Evolutionary conservation across 2,888 invertebrate species (phyloP), one percentile per base, ranked within the genome.

Genomic region (Lottia scabra): DNA sequence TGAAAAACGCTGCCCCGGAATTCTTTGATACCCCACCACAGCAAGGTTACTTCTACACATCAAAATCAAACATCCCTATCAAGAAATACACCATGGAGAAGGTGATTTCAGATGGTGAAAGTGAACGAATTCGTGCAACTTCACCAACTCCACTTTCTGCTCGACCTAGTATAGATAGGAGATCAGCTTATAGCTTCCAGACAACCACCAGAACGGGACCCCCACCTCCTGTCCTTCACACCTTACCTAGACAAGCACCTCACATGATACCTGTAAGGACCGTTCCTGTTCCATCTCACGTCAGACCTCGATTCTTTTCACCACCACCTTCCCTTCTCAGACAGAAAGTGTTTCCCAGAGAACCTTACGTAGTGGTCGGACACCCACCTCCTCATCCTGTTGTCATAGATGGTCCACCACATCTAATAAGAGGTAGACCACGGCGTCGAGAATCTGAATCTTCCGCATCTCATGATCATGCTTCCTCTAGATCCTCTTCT

Each of bases 11-110:
- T 0, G 80, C 85, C 0, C 83, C 84, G 0, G 87, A 84, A 71
- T 87, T 85, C 70, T 83, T 80, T 71, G 85, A 85, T n/a, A 77
- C 82, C 5, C 84, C 86, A 0, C 86, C 87, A 0, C 67, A 76
- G 8, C 80, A 84, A 15, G 87, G 87, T 6, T 87, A 87, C 69
- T 87, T 87, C 81, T 87, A 88, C 77, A 81, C 83, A 63, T 81
- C 83, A 13, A 75, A 77, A 10, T 80, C 80, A 13, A 75, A 83
- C 0, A 38, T 38, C 10, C 84, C 84, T 65, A 83, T 86, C 12
- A 84, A 82, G 67, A 86, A 80, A 44, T 88, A 82, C 76, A 85
- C 84, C 44, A 80, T 88, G 23, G 79, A 81, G 72, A 78, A 76
- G 63, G 73, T 77, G 30, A 71, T 65, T 10, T 62, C 75, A 10